Base-by-base conservation (phyloP, 1,140 invertebrate genomes). In the Psix sp. region DNA sequence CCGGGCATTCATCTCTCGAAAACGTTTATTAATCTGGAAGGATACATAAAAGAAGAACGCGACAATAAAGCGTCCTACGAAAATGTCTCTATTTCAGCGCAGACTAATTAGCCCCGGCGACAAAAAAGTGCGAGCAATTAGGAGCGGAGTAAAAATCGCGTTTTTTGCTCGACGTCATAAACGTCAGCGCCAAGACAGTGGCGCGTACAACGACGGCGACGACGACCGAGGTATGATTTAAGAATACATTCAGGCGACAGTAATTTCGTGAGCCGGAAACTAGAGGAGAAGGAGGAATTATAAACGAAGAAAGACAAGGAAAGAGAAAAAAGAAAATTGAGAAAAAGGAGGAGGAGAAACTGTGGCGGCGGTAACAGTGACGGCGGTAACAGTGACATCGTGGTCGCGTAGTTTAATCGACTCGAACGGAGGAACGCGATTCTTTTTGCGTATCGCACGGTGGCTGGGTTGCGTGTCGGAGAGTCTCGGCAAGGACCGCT, bases 391-490 rank as follows among this genome's bases (percentile, higher is more conserved):
- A 1, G 6, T 10, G 35, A 24, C 45, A 15, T 54, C 29, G 68
- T 72, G 46, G 66, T 54, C 40, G 56, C 56, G 33, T 43, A 36
- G 43, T 71, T 63, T 75, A 75, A 75, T 65, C 57, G 38, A 65
- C 66, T 71, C 62, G 57, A 54, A 46, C 48, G 59, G 59, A 33
- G 46, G 51, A 21, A 35, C 62, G 42, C 36, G 26, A 35, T 56
- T 63, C 65, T 75, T 78, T 76, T 75, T 62, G 74, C 77, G 52
- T 78, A 76, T 77, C 57, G 45, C 11, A 33, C 43, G 14, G 48
- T 29, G 54, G 20, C 52, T 62, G 45, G 54, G 54, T 80, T 77
- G 77, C 81, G 78, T 78, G 82, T 75, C 63, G 62, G 46, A 42
- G 66, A 60, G 62, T 24, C 29, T 38, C 33, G 48, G 65, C 48